Evolutionary conservation across 1,140 invertebrate genomes (phyloP).

Genomic region (Ylistrum balloti): DNA sequence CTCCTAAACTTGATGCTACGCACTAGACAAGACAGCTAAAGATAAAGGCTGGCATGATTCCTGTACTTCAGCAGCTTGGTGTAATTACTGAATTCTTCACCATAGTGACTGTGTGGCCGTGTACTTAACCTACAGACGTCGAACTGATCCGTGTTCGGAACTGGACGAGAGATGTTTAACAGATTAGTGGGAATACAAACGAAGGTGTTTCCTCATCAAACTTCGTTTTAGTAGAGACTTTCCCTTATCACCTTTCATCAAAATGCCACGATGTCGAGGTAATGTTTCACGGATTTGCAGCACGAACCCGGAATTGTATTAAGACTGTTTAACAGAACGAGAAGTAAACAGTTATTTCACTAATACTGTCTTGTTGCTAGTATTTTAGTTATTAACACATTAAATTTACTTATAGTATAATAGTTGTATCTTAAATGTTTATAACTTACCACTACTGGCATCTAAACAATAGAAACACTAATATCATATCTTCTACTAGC

Average conservation of each 20-base stretch:
- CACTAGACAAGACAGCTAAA: neutral
- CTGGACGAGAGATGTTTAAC: neutral
- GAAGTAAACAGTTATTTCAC: no score
- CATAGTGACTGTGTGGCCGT: neutral
- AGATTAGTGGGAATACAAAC: neutral
- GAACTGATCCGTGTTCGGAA: neutral
- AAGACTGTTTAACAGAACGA: no score
- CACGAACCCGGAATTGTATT: neutral
- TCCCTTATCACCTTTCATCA: neutral
- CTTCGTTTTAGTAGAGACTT: neutral
- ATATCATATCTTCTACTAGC: neutral
- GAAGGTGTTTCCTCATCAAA: slow-evolving; percentile 7
- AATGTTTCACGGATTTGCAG: neutral
- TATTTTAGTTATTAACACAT: neutral
- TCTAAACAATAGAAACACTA: neutral
- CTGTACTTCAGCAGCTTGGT: neutral
- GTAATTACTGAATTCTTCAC: neutral
- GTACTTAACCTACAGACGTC: slow-evolving; percentile 3
- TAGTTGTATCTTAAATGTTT: no score
- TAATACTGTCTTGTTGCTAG: neutral
- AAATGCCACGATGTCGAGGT: neutral
- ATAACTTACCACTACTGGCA: neutral
- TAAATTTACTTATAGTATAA: neutral
- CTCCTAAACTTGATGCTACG: neutral
- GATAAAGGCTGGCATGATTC: neutral